These are phyloP conservation scores for Tillus elongatus DNA, from an alignment of 2,888 invertebrate species.

Conservation along the genomic window DNA sequence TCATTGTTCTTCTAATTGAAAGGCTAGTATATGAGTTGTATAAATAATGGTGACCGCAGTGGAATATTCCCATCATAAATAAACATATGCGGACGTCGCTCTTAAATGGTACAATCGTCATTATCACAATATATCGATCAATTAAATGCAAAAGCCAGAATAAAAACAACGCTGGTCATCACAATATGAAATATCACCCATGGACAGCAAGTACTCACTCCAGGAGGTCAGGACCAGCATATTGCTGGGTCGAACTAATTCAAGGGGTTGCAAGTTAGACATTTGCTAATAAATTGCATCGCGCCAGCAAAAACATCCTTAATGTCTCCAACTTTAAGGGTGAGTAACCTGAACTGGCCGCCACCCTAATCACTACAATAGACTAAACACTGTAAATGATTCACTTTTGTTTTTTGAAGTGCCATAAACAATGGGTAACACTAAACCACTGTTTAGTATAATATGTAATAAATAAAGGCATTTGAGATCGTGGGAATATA, in stretches of 20 bases:
- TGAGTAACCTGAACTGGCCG: constrained; percentile 12
- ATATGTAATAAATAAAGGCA: constrained; percentile 34
- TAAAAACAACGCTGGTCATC: constrained; percentile 26
- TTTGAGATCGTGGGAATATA: constrained; percentile 35
- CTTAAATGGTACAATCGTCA: neutral
- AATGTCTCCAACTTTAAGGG: constrained; percentile 17
- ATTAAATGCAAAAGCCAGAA: neutral
- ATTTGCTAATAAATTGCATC: constrained; percentile 19
- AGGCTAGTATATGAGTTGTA: too few relatives aligned
- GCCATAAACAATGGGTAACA: constrained; percentile 41
- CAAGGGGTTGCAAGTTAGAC: constrained; percentile 18
- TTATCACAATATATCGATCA: neutral
- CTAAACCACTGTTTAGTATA: constrained; percentile 40
- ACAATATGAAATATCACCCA: constrained; percentile 26
- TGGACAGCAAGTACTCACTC: constrained; percentile 25
- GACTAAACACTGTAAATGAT: constrained; percentile 41
- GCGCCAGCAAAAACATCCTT: constrained; percentile 17
- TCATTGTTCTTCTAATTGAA: too few relatives aligned
- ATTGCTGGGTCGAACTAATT: constrained; percentile 20
- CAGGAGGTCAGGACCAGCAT: constrained; percentile 26
- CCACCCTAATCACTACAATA: constrained; percentile 32
- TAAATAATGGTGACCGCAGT: too few relatives aligned
- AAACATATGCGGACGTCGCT: neutral
- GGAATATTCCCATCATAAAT: constrained; percentile 3
- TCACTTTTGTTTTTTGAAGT: constrained; percentile 42